Base-by-base conservation (phyloP, 2,113 vertebrate species). In the Ramphastos sulfuratus region DNA sequence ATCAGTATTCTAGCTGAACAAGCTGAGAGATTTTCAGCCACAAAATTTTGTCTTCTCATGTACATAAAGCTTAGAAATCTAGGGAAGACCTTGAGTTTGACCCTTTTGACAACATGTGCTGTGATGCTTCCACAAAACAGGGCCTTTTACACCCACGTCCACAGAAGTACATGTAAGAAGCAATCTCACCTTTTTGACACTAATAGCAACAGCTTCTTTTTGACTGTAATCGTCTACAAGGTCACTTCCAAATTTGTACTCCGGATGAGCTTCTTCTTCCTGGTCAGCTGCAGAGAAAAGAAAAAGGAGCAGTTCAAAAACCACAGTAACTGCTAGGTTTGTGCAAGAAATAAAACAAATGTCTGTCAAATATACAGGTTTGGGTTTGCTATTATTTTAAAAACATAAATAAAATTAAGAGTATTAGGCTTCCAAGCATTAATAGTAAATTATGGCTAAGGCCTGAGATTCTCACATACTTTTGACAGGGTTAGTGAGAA, bases 221-320 rank as follows among this genome's bases (percentile, higher is more conserved):
- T 99, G 99, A 85, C 98, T 97, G 58, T 98, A 96, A 89, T 98
- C 98, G 84, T 99, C 99, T 12, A 98, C 98, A 85, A 98, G 97
- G 77, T 98, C 98, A 95, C 94, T 98, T 96, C 98, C 98, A 91
- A 98, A 98, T 93, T 98, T 99, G n/a, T 97, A 97, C 78, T 99
- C 99, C 0, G 98, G 98, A 87, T 98, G 99, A 87, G 98, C 97
- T 92, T 98, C 98, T 60, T 99, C 99, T 81, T 99, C 99, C 59
- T 98, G 98, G 35, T 99, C 99, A 86, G 97, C 97, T 98, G 94
- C 14, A 89, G 4, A 85, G 46, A 61, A 81, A 35, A 89, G 21
- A 55, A 93, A 94, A 90, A 58, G 19, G 12, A 85, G 92, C 35
- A 93, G 12, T 28, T n/a, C 5, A 71, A 84, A 89, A 85, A 15